These are phyloP conservation scores for Galerucella calmariensis DNA, from an alignment of 2,888 invertebrate genomes.

Conservation along the genomic window DNA sequence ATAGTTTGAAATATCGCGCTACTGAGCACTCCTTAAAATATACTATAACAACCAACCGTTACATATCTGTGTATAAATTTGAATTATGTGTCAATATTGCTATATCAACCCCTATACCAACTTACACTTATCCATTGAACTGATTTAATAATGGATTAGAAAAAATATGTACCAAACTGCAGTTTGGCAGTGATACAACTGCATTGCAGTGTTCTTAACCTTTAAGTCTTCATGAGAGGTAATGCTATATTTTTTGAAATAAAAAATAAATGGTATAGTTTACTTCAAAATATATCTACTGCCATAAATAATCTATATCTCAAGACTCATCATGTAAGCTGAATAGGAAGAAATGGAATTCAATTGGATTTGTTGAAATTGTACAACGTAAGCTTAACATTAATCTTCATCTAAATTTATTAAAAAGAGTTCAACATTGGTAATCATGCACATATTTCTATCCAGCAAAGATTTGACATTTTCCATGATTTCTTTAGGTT, in stretches of 20 bases:
- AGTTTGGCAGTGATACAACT: slow-evolving; percentile 21
- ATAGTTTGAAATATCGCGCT: neutral
- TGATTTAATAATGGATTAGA: neutral
- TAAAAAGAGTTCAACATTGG: too few species aligned
- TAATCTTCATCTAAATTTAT: too few species aligned
- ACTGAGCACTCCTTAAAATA: neutral
- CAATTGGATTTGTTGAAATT: too few species aligned
- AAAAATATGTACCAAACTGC: slow-evolving; percentile 18
- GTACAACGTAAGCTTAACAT: too few species aligned
- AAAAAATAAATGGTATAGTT: neutral
- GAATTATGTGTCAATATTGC: neutral
- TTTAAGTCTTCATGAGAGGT: neutral
- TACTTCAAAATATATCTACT: neutral
- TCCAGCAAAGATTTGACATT: too few species aligned
- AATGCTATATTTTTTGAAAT: neutral
- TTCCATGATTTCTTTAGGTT: too few species aligned
- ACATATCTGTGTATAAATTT: neutral
- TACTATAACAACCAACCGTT: slow-evolving; percentile 5
- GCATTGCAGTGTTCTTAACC: slow-evolving; percentile 21
- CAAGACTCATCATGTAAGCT: too few species aligned
- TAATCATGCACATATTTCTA: too few species aligned
- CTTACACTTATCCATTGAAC: neutral
- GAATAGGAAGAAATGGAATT: too few species aligned
- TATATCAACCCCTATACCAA: neutral
- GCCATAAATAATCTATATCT: too few species aligned